Evolutionary conservation across 1,140 invertebrate genomes (phyloP).

Genomic region (Trichoplusia ni): DNA sequence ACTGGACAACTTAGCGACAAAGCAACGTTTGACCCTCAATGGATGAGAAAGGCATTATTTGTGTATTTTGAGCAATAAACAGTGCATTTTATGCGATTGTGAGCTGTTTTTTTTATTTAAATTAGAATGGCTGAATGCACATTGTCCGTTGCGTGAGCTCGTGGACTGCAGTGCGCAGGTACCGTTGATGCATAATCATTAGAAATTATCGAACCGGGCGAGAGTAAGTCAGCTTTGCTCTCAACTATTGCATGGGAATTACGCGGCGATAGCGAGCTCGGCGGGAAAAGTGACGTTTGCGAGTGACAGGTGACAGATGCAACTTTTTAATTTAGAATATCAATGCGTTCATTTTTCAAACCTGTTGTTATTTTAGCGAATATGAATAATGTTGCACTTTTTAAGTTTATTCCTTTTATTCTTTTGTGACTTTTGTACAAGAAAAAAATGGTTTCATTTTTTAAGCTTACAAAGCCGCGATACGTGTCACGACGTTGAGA

Average conservation of each 20-base stretch:
- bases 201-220: conserved; percentile 66
- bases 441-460: conserved; percentile 9
- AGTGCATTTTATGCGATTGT: conserved; percentile 79
- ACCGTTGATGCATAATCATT: conserved; percentile 75
- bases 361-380: conserved; percentile 13
- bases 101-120: conserved; percentile 65
- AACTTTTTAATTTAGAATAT: conserved; percentile 15
- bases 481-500: conserved; percentile 68
- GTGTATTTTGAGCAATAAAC: conserved; percentile 81
- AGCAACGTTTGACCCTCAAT: conserved; percentile 74
- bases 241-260: conserved; percentile 61
- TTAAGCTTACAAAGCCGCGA: conserved; percentile 1
- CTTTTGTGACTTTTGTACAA: background rate
- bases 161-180: conserved; percentile 73
- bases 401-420: background rate
- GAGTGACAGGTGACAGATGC: conserved; percentile 48
- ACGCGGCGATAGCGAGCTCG: conserved; percentile 49
- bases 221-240: conserved; percentile 47
- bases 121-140: conserved; percentile 75
- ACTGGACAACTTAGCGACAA: conserved; percentile 65
- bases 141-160: conserved; percentile 78
- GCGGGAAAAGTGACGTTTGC: conserved; percentile 61
- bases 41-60: conserved; percentile 72
- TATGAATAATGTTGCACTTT: conserved; percentile 1
- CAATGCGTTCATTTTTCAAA: background rate